Conservation (phyloP, 1,140 invertebrate species). For the Drosophila asahinai region DNA sequence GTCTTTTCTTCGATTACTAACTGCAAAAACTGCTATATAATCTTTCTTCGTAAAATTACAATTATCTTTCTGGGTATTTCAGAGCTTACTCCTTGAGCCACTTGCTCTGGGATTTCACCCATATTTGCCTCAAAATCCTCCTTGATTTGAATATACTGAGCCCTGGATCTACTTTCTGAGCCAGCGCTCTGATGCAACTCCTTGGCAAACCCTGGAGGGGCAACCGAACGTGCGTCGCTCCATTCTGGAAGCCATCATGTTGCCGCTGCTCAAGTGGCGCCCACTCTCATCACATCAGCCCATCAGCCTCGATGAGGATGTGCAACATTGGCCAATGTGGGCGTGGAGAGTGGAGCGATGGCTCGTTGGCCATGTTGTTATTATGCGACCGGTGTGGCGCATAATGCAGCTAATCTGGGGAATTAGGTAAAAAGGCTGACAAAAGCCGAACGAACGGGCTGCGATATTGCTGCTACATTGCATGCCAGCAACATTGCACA, state of each 20-base stretch:
- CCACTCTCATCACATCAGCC: slow-evolving; percentile 57
- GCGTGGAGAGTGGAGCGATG: slow-evolving; percentile 2
- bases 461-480: slow-evolving; percentile 37
- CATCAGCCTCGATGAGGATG: slow-evolving; percentile 12
- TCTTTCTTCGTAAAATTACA: neutral
- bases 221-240: slow-evolving; percentile 24
- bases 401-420: slow-evolving; percentile 81
- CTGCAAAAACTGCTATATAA: too few relatives aligned
- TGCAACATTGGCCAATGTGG: slow-evolving; percentile 30
- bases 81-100: neutral
- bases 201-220: slow-evolving; percentile 30
- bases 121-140: slow-evolving; percentile 1
- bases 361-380: slow-evolving; percentile 46
- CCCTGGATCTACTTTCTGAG: slow-evolving; percentile 26
- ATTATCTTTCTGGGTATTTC: neutral
- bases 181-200: slow-evolving; percentile 18
- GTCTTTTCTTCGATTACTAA: neutral
- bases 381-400: slow-evolving; percentile 75
- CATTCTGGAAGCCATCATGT: slow-evolving; percentile 33
- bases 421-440: slow-evolving; percentile 79
- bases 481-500: slow-evolving; percentile 38
- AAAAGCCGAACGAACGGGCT: slow-evolving; percentile 73
- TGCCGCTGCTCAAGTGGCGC: slow-evolving; percentile 53
- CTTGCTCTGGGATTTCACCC: neutral
- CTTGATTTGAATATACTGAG: slow-evolving; percentile 29